phyloP scores from a whole-genome alignment of 2,888 invertebrate genomes.

The Latrodectus hesperus region DNA sequence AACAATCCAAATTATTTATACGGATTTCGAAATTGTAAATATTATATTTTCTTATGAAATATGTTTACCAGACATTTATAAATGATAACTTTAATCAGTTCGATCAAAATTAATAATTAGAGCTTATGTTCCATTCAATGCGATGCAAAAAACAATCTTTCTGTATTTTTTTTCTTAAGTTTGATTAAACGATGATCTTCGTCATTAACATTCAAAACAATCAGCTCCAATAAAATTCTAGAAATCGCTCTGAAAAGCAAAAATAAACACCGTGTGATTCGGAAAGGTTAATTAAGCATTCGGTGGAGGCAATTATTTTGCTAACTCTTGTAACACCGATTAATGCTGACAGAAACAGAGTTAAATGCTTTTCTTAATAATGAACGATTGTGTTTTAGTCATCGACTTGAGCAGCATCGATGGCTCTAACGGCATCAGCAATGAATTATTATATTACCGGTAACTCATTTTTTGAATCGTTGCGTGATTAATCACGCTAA shows the following conservation, averaged over 20 bases:
- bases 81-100: too few relatives aligned
- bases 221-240: conserved; percentile 46
- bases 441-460: conserved; percentile 41
- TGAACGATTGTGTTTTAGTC: conserved; percentile 34
- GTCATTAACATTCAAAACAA: conserved; percentile 1
- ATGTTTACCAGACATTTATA: too few relatives aligned
- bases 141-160: too few relatives aligned
- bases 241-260: conserved; percentile 8
- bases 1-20: too few relatives aligned
- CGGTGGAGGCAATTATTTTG: conserved; percentile 18
- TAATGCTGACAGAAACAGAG: conserved; percentile 51
- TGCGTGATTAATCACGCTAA: conserved; percentile 43
- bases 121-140: too few relatives aligned
- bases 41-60: too few relatives aligned
- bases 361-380: conserved; percentile 55
- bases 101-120: too few relatives aligned
- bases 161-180: too few relatives aligned
- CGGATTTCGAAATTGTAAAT: too few relatives aligned
- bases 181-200: too few relatives aligned
- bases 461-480: background rate
- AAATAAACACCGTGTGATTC: conserved; percentile 58
- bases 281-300: conserved; percentile 54
- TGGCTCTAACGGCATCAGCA: conserved; percentile 30
- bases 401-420: conserved; percentile 4
- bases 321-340: conserved; percentile 43